Base-by-base conservation (phyloP, 2,113 vertebrate species). In the Nothoprocta pentlandii region DNA sequence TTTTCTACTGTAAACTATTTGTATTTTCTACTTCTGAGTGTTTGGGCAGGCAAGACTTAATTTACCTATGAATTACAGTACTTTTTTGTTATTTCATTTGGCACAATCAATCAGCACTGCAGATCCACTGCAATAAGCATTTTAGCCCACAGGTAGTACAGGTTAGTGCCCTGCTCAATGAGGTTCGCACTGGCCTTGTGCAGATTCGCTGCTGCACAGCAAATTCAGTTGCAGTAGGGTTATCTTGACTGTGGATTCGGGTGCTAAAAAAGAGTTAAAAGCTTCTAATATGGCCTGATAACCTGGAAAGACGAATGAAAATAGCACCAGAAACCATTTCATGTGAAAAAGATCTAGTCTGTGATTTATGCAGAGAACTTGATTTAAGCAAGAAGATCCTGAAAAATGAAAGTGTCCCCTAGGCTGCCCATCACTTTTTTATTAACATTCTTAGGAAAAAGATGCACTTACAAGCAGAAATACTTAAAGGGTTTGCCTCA, bases 181-280 rank as follows among this genome's bases (percentile, higher is more conserved):
- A 41, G 67, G 30, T n/a, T 70, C 41, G 17, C 6, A 10, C 10
- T 0, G 0, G 7, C 8, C 23, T 86, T 75, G 11, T 28, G 16
- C 67, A 51, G 9, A n/a, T 62, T 80, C 8, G 21, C 8, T 1
- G 2, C 41, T 6, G 12, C 9, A 80, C 17, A 70, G 54, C 12
- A 26, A 53, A 66, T 69, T 73, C 17, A 62, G 54, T 10, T 61
- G 79, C 76, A 69, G 23, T 8, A 21, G 5, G 4, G 32, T 3
- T 17, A 36, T 14, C 28, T 47, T 92, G 34, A 51, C 34, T 34
- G 13, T 66, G 71, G 68, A 7, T 36, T 68, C 25, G 68, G 66
- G 81, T 20, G 30, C 6, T 41, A 1, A 4, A 13, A 49, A 71
- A 15, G 3, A 84, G 30, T 6, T 62, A 25, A 8, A 74, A 73